A percentile compares a stretch with the other conserved stretches of the same genome.
phyloP scores from a whole-genome alignment of 2,797 vertebrate species.

The Scyliorhinus canicula region DNA sequence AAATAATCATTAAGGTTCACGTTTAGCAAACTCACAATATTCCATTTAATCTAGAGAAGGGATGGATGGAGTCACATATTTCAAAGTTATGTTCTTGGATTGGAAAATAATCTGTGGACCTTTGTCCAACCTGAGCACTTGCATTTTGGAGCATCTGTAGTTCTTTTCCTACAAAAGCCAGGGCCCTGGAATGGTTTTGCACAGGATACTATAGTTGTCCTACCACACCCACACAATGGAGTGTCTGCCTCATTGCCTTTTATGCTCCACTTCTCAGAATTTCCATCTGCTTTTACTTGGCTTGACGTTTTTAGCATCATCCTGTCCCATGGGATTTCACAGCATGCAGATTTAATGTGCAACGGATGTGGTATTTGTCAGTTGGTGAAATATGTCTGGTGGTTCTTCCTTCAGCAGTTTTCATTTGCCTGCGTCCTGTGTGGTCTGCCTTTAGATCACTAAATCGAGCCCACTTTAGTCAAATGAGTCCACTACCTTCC shows the following conservation, averaged over 20 bases:
- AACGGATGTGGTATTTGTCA: constrained; percentile 71
- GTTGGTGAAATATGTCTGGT: constrained; percentile 68
- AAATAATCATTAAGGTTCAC: background rate
- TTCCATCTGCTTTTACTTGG: constrained; percentile 72
- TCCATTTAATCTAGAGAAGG: background rate
- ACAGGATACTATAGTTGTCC: constrained; percentile 41
- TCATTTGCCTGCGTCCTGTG: constrained; percentile 58
- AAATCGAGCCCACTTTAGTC: constrained; percentile 43
- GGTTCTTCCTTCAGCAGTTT: constrained; percentile 47
- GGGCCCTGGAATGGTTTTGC: background rate
- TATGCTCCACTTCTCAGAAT: constrained; percentile 54
- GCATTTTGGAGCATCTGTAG: background rate
- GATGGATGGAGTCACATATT: background rate
- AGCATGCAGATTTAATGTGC: constrained; percentile 48
- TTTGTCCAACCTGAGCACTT: background rate
- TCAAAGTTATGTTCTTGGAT: background rate
- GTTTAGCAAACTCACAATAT: background rate
- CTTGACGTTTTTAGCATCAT: constrained; percentile 66
- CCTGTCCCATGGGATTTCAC: constrained; percentile 58
- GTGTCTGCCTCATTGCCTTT: constrained; percentile 51
- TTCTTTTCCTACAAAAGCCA: background rate
- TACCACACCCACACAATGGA: constrained; percentile 46
- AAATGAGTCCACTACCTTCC: constrained; percentile 11
- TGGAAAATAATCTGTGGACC: background rate
- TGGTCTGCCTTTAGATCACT: constrained; percentile 52